Percentiles rank a stretch among this genome's conserved stretches.
Evolutionary conservation across 2,797 vertebrate species (phyloP).

Genomic region (Astyanax mexicanus): DNA sequence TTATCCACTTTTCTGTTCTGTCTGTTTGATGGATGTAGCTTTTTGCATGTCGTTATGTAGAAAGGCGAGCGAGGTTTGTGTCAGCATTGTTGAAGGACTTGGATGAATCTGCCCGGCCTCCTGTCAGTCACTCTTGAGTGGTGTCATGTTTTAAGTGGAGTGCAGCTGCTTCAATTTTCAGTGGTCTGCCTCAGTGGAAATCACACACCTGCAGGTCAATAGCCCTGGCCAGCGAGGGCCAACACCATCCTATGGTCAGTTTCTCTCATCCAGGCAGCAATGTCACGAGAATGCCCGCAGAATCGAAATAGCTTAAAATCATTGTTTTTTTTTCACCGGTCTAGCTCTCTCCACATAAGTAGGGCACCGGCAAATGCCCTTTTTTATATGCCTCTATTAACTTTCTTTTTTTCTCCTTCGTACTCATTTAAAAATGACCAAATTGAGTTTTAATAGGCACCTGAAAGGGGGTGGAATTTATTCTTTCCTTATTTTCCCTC

Average conservation of each 20-base stretch:
- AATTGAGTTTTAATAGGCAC: slow-evolving; percentile 20
- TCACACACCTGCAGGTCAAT: slow-evolving; percentile 62
- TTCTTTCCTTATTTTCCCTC: slow-evolving; percentile 20
- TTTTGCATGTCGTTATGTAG: not conserved
- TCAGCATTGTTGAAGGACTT: slow-evolving; percentile 23
- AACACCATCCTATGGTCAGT: not conserved
- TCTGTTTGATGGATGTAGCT: slow-evolving; percentile 14
- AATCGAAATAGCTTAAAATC: slow-evolving; percentile 62
- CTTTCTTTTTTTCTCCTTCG: slow-evolving; percentile 34
- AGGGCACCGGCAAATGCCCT: slow-evolving; percentile 64
- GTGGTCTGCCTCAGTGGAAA: slow-evolving; percentile 53
- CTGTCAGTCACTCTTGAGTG: slow-evolving; percentile 27
- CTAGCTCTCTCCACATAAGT: slow-evolving; percentile 59
- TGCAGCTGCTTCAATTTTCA: slow-evolving; percentile 55
- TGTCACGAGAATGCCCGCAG: slow-evolving; percentile 55
- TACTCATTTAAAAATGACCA: slow-evolving; percentile 57
- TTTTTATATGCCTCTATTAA: slow-evolving; percentile 57
- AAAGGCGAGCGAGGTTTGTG: slow-evolving; percentile 26
- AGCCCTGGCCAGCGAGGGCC: not conserved
- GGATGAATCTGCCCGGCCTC: slow-evolving; percentile 19
- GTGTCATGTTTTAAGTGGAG: slow-evolving; percentile 18
- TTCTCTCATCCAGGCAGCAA: slow-evolving; percentile 33
- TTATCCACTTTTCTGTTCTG: not conserved
- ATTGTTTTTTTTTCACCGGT: slow-evolving; percentile 68
- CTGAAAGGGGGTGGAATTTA: slow-evolving; percentile 5